These are phyloP conservation scores for Bilobella aurantiaca DNA, from an alignment of 1,140 invertebrate genomes.

Conservation along the genomic window DNA sequence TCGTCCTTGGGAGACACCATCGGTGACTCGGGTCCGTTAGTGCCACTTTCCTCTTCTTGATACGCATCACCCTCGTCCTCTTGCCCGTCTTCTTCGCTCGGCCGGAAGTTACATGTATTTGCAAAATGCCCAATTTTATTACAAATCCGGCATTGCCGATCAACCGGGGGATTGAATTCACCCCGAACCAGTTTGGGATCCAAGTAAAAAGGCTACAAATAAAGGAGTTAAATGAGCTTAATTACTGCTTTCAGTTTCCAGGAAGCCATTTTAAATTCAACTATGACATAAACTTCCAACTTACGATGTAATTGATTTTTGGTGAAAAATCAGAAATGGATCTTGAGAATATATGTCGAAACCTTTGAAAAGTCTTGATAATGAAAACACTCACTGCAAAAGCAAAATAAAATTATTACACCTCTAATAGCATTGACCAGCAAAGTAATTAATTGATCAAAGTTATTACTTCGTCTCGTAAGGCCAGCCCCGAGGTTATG, in stretches of 20 bases:
- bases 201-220: slow-evolving; percentile 16
- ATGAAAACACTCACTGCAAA: slow-evolving; percentile 50
- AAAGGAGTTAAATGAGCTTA: neutral
- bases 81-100: neutral
- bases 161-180: slow-evolving; percentile 45
- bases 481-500: slow-evolving; percentile 52
- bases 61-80: neutral
- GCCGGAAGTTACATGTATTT: slow-evolving; percentile 42
- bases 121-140: slow-evolving; percentile 51
- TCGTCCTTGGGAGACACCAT: too few relatives aligned
- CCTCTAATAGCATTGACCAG: neutral
- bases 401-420: slow-evolving; percentile 14
- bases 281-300: neutral
- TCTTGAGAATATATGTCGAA: slow-evolving; percentile 40
- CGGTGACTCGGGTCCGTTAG: neutral
- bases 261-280: neutral
- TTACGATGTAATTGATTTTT: neutral
- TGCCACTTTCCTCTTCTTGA: neutral
- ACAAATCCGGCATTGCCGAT: slow-evolving; percentile 49
- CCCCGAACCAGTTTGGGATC: slow-evolving; percentile 19
- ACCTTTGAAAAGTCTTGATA: slow-evolving; percentile 45
- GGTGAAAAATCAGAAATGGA: slow-evolving; percentile 10
- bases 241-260: neutral
- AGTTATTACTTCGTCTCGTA: slow-evolving; percentile 47
- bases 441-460: neutral